Base-by-base conservation (phyloP, 2,888 invertebrate species). In the Nymphalis polychloros region DNA sequence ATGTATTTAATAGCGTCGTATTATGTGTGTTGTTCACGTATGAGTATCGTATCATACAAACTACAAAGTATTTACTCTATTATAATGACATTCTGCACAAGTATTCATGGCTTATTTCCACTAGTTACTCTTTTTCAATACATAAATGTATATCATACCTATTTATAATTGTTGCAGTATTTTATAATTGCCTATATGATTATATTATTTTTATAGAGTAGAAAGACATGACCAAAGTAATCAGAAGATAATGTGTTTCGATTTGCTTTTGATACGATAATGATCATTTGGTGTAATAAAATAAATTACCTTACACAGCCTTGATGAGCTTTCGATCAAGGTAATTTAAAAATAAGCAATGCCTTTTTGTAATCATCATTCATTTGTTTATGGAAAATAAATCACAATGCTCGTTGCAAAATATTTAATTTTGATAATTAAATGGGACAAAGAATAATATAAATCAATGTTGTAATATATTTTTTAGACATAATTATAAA, bases 321-420 rank as follows among this genome's bases (percentile, higher is more conserved):
- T 65, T 52, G 61, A 65, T 49, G 55, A 46, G 52, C 52, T 65
- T 63, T 69, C 46, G 57, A 62, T 62, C 59, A 65, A 63, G 20
- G 46, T 46, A 41, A 49, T 35, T 46, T 63, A 59, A 63, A 69
- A 63, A 59, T 35, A 55, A 35, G 41, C 41, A 41, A 41, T 8
- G 2, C 53, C 27, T 63, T 55, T 50, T 49, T 59, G 41, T 50
- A 16, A 64, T 59, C 27, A 55, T 49, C 46, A 59, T 64, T 63
- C 35, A 59, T 41, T n/a, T 63, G 46, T 46, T 50, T 64, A 50
- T 50, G 35, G 10, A n/a, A 41, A 59, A 50, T 49, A 50, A 17
- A 64, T 64, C 23, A 50, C 55, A 47, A 41, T 48, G 20, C 17
- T 64, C 50, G 41, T 50, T 47, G 23, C 16, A 48, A 55, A 35